Conservation (phyloP, 2,113 vertebrate species). For the Peromyscus polionotus region DNA sequence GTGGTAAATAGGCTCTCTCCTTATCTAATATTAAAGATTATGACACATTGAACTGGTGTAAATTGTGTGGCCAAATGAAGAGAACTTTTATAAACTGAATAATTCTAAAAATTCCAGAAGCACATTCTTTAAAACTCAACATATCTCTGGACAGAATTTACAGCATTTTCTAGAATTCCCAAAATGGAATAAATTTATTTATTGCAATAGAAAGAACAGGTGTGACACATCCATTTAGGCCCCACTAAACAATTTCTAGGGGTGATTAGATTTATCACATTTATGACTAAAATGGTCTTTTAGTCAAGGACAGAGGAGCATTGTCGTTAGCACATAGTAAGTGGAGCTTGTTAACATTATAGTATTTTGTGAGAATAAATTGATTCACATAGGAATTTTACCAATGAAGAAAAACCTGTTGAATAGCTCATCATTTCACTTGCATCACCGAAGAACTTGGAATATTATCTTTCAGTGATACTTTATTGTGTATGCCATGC, state of each 20-base stretch:
- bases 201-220: background rate
- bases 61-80: background rate
- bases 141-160: background rate
- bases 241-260: background rate
- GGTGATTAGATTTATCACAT: background rate
- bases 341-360: background rate
- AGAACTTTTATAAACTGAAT: background rate
- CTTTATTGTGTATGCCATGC: background rate
- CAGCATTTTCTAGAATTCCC: background rate
- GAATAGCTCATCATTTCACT: background rate
- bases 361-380: conserved; percentile 56
- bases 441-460: background rate
- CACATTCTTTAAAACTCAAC: background rate
- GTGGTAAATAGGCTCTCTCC: background rate
- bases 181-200: background rate
- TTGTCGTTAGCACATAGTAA: background rate
- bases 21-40: background rate
- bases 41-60: background rate
- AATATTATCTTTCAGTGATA: background rate
- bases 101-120: background rate
- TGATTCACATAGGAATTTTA: background rate
- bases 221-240: background rate
- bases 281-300: background rate
- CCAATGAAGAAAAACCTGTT: conserved; percentile 6
- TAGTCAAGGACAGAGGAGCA: background rate